Evolutionary conservation across 1,140 invertebrate genomes (phyloP), one percentile per base, ranked within the genome.

Genomic region (Saxidomus purpurata): DNA sequence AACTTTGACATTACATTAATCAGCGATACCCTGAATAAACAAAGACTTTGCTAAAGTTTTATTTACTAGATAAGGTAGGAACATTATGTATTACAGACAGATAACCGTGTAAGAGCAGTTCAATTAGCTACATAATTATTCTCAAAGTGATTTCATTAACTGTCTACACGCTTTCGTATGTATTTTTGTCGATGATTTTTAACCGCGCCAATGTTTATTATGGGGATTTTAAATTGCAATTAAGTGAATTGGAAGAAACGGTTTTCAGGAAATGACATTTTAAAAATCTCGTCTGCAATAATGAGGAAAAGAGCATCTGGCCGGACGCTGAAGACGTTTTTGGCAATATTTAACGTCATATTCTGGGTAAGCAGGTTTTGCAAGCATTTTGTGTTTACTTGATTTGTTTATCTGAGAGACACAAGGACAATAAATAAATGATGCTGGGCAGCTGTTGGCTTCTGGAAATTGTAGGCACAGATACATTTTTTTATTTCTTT

Each of bases 51-150:
- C 25, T 63, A 28, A 63, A 63, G 25, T 63, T 63, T 63, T 63
- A n/a, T 63, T n/a, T 63, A 28, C n/a, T 25, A 63, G 59, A 63
- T 63, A 63, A 63, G n/a, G 25, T 63, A n/a, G 19, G 28, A 8
- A 28, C 22, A n/a, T 28, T 9, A n/a, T 28, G 25, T 28, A 63
- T 63, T 63, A 28, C 15, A 25, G 25, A 25, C 59, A 63, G 59
- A 63, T 63, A 63, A 63, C 59, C 25, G 59, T n/a, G n/a, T 63
- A 63, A 63, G 59, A 63, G 6, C 25, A 28, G 8, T n/a, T 6
- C 59, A 63, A 63, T 63, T 63, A 63, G 59, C 59, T 63, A 63
- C 59, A 63, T 28, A 63, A 63, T 63, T 63, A 63, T 63, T 63
- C 59, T 28, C 3, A 63, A 63, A 63, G n/a, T 63, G 59, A 63